Evolutionary conservation across 92 coral and sea anemone genomes (phyloP).

Genomic region (Hydrozoanthus gracilis): DNA sequence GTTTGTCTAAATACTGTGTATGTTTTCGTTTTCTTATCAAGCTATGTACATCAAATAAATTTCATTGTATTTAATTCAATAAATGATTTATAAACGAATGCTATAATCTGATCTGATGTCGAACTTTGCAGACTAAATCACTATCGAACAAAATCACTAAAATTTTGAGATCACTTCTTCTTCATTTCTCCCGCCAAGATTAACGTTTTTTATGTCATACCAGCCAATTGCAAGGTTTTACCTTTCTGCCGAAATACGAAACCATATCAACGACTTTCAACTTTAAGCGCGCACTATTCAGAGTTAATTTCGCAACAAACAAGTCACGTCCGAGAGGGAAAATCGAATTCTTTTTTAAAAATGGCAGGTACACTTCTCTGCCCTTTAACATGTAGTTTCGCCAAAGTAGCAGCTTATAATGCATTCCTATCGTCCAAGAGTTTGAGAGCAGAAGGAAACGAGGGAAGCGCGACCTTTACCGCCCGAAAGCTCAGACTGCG

Average conservation of each 20-base stretch:
- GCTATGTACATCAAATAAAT: too few species aligned
- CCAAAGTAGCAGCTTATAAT: slow-evolving; percentile 30
- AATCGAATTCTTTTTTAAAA: background rate
- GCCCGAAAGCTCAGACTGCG: slow-evolving; percentile 15
- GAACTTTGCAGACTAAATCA: slow-evolving; percentile 2
- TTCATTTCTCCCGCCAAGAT: background rate
- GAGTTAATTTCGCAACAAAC: background rate
- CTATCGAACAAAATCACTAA: too few species aligned
- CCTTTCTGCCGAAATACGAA: slow-evolving; percentile 28
- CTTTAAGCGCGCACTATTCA: slow-evolving; percentile 25
- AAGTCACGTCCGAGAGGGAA: background rate
- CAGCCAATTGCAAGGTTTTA: background rate
- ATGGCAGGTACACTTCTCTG: slow-evolving; percentile 42
- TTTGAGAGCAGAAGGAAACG: slow-evolving; percentile 22
- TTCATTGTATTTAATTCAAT: background rate
- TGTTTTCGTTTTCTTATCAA: background rate
- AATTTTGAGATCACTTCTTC: background rate
- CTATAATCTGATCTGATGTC: background rate
- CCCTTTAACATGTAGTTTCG: slow-evolving; percentile 39
- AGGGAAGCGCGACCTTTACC: slow-evolving; percentile 19
- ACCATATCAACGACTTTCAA: background rate
- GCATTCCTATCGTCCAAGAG: slow-evolving; percentile 11
- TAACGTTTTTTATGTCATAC: background rate
- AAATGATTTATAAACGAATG: background rate
- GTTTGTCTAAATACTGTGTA: slow-evolving; percentile 5